Evolutionary conservation across 1,140 invertebrate species (phyloP), one percentile per base, ranked within the genome.

Genomic region (Trichogramma pretiosum): DNA sequence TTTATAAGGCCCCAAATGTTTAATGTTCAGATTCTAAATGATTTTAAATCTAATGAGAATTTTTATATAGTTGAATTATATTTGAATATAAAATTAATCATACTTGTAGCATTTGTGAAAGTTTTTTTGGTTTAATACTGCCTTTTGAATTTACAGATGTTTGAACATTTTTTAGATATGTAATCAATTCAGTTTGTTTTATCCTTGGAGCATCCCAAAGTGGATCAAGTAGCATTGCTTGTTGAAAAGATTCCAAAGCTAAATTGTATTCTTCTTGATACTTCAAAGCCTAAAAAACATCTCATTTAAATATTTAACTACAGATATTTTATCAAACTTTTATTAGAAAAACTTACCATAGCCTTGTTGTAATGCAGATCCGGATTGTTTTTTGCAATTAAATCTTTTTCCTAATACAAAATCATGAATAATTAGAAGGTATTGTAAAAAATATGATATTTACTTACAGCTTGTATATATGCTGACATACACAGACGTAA

Each of bases 291-390:
- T 87, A 60, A 37, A 63, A 68, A 59, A 50, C 40, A 50, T 41
- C 57, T 48, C 50, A 47, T 21, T 35, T 36, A 53, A 33, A 50
- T 55, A 26, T 43, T 45, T 44, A 46, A 38, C 42, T 47, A 52
- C 36, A 34, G 39, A 43, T 28, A 46, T 17, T 46, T 11, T 10
- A 43, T 22, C 36, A 47, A 48, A 42, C 41, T 5, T 45, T 24
- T 50, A 41, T 23, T 32, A 21, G 13, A 17, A 26, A 8, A 30
- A 23, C 10, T 13, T 74, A 91, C 87, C 56, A 87, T 77, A 43
- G 80, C 86, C 76, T 86, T 84, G 65, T 92, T 93, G 61, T 84
- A 90, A 74, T 88, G 85, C 26, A 93, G 74, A 75, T 91, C 86
- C 2, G 87, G 78, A 62, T 85, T 84, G 53, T 77, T 80, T 59